These are phyloP conservation scores for Albula glossodonta DNA, from an alignment of 2,113 vertebrate genomes.

Conservation along the genomic window DNA sequence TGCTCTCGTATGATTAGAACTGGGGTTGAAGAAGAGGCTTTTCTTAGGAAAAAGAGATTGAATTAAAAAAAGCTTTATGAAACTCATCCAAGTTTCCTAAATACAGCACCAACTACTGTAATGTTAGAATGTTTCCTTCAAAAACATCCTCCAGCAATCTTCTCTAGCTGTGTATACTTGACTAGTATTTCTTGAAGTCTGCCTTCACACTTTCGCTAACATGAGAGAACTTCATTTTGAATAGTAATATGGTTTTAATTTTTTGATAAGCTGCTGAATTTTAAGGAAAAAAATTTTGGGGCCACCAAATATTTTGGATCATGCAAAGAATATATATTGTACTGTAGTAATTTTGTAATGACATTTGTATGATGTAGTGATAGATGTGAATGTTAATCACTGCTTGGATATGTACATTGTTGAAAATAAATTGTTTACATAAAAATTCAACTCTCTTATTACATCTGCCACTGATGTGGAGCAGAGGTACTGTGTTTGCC, in stretches of 20 bases:
- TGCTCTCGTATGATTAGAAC: constrained; percentile 72
- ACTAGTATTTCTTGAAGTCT: constrained; percentile 81
- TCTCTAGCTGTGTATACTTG: constrained; percentile 79
- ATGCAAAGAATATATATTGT: constrained; percentile 99
- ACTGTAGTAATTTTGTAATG: constrained; percentile 99
- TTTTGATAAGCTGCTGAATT: constrained; percentile 95
- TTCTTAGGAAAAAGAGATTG: constrained; percentile 45
- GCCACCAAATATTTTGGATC: constrained; percentile 99
- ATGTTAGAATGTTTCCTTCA: constrained; percentile 81
- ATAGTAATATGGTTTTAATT: constrained; percentile 86
- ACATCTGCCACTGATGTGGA: not conserved
- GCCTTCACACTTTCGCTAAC: constrained; percentile 81
- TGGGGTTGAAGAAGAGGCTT: constrained; percentile 77
- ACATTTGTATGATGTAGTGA: constrained; percentile 97
- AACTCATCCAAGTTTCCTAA: constrained; percentile 70
- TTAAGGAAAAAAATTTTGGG: constrained; percentile 82
- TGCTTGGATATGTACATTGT: constrained; percentile 92
- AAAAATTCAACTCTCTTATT: constrained; percentile 68
- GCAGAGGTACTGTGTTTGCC: not conserved
- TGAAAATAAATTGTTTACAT: constrained; percentile 98
- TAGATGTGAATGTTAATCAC: constrained; percentile 96
- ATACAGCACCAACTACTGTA: constrained; percentile 75
- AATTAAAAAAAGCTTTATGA: constrained; percentile 73
- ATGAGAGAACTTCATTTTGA: constrained; percentile 84
- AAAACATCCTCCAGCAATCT: constrained; percentile 76